Percentiles rank a stretch among this genome's conserved stretches.
phyloP scores from a whole-genome alignment of 2,113 vertebrate species.

The Romanogobio albipinnatus region DNA sequence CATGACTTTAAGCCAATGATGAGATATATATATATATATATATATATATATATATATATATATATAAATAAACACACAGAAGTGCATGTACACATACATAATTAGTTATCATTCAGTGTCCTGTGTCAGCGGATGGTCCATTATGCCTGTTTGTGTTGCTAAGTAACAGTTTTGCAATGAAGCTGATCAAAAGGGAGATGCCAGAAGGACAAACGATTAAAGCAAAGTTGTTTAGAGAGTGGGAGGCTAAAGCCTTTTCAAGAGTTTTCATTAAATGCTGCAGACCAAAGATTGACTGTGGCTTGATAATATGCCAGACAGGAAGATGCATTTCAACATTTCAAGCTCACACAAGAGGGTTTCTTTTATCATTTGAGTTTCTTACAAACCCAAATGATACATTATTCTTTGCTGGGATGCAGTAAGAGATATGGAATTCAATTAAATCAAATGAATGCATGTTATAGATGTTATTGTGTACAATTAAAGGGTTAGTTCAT shows the following conservation, averaged over 20 bases:
- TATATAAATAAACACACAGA: background rate
- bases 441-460: no score
- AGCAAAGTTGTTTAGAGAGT: constrained; percentile 1
- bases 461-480: no score
- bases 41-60: background rate
- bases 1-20: background rate
- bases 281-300: background rate
- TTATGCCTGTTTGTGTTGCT: background rate
- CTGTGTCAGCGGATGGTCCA: background rate
- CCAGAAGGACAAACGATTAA: background rate
- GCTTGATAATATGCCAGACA: background rate
- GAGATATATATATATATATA: background rate
- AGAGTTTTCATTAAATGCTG: background rate
- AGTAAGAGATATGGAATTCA: no score
- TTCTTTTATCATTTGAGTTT: no score
- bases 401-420: no score
- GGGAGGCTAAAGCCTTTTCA: background rate
- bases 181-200: background rate
- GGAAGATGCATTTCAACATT: background rate
- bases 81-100: background rate
- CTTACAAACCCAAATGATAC: no score
- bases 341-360: no score
- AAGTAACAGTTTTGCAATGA: constrained; percentile 6
- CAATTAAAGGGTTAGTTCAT: no score
- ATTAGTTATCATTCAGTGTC: background rate